phyloP scores from a whole-genome alignment of 2,113 vertebrate species.

The Toxotes jaculatrix region DNA sequence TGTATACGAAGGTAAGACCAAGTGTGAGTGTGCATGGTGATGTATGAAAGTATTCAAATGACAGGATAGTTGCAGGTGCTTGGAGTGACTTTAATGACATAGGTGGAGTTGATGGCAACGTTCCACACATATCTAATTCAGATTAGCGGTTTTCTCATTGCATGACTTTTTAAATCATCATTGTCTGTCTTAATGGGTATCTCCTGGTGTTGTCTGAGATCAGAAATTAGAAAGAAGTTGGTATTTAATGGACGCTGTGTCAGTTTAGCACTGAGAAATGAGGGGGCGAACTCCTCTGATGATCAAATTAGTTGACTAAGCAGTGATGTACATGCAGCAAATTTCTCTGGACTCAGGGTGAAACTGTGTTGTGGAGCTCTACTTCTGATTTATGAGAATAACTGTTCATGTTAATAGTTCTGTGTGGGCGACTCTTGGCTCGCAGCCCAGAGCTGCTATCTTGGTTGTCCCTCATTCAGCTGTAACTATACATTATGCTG shows the following conservation, averaged over 20 bases:
- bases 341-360: slow-evolving; percentile 17
- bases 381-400: slow-evolving; percentile 46
- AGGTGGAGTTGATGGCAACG: background rate
- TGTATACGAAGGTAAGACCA: slow-evolving; percentile 94
- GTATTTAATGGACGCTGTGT: background rate
- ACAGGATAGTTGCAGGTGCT: background rate
- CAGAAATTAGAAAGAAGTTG: background rate
- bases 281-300: background rate
- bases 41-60: background rate
- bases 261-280: too few relatives aligned
- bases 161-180: background rate
- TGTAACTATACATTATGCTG: background rate
- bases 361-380: slow-evolving; percentile 6
- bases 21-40: background rate
- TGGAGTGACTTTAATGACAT: background rate
- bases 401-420: slow-evolving; percentile 28
- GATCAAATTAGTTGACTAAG: slow-evolving; percentile 1
- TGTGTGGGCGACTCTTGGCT: slow-evolving; percentile 33
- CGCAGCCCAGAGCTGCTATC: slow-evolving; percentile 35
- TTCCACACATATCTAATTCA: background rate
- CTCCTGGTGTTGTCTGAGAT: background rate
- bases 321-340: background rate
- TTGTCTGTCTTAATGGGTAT: background rate
- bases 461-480: slow-evolving; percentile 15
- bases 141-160: background rate